phyloP scores from a whole-genome alignment of 2,888 invertebrate species.

The Amphipyra berbera region DNA sequence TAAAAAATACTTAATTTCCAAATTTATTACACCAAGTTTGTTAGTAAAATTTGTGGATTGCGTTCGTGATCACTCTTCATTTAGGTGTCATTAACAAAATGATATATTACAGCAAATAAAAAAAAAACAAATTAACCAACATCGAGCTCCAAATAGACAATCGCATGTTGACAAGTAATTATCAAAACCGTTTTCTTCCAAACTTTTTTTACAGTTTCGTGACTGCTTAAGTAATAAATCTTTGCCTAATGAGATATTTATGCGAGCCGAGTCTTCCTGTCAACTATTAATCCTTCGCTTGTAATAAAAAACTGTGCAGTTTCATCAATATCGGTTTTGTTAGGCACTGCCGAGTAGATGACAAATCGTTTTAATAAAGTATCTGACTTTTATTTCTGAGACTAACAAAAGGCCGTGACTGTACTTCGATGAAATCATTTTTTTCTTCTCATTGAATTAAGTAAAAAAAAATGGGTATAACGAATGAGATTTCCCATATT shows the following conservation, averaged over 20 bases:
- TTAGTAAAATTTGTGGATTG: slow-evolving; percentile 61
- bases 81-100: slow-evolving; percentile 87
- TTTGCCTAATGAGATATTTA: slow-evolving; percentile 88
- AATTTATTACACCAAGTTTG: slow-evolving; percentile 61
- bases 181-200: slow-evolving; percentile 82
- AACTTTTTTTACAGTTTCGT: slow-evolving; percentile 86
- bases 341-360: slow-evolving; percentile 45
- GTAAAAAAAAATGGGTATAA: slow-evolving; percentile 6
- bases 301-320: slow-evolving; percentile 72
- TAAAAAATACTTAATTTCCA: slow-evolving; percentile 54
- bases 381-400: slow-evolving; percentile 45
- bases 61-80: slow-evolving; percentile 84
- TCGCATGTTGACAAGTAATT: slow-evolving; percentile 89
- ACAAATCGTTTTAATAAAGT: slow-evolving; percentile 59
- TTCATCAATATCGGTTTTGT: slow-evolving; percentile 71
- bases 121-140: slow-evolving; percentile 80
- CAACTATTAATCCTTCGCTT: slow-evolving; percentile 86
- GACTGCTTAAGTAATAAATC: slow-evolving; percentile 87
- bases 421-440: slow-evolving; percentile 20
- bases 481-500: slow-evolving; percentile 11
- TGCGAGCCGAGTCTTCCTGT: slow-evolving; percentile 82
- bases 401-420: slow-evolving; percentile 30
- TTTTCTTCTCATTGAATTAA: slow-evolving; percentile 11
- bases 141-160: slow-evolving; percentile 83
- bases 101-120: slow-evolving; percentile 85